Evolutionary conservation across 2,797 vertebrate species (phyloP), one percentile per base, ranked within the genome.

Genomic region (Vultur gryphus): DNA sequence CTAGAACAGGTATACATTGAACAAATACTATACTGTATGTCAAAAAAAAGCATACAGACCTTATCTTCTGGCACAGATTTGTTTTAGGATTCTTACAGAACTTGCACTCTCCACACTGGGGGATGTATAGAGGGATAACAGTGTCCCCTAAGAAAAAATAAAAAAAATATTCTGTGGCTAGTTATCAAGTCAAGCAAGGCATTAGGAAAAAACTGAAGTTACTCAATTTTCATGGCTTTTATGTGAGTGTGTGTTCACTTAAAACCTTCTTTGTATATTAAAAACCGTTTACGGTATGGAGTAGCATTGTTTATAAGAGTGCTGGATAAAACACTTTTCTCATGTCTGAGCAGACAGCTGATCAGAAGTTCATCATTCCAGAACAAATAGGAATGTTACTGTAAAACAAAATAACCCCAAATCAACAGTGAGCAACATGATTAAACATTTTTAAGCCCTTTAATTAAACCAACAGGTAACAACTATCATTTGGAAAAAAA

Each of bases 41-140:
- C n/a, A 58, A 82, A 52, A 57, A 35, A 46, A 91, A 80, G 70
- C 24, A 64, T 39, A 95, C 98, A 95, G 97, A 99, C 99, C 99
- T 99, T 90, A 99, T 99, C 97, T 99, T 99, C 98, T 99, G 99
- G 95, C 99, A 99, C 58, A 99, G 98, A 96, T 99, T 99, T 78
- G 99, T 99, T 98, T 99, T 99, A 64, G 99, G 99, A 94, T 99
- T 99, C 94, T 98, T 99, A 94, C 99, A 99, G 98, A 99, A 99
- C 94, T 99, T 99, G 98, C 99, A 99, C 94, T 99, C 99, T 64
- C 99, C 99, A 95, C 99, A 99, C 84, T 99, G 99, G 7, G 99
- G 99, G 43, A 99, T 97, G 37, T 99, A 99, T 5, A 99, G 93
- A 5, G 99, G 99, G 94, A 99, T 97, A 85, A 99, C 99, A 4